Base-by-base conservation (phyloP, 2,797 vertebrate species). In the Novumbra hubbsi region DNA sequence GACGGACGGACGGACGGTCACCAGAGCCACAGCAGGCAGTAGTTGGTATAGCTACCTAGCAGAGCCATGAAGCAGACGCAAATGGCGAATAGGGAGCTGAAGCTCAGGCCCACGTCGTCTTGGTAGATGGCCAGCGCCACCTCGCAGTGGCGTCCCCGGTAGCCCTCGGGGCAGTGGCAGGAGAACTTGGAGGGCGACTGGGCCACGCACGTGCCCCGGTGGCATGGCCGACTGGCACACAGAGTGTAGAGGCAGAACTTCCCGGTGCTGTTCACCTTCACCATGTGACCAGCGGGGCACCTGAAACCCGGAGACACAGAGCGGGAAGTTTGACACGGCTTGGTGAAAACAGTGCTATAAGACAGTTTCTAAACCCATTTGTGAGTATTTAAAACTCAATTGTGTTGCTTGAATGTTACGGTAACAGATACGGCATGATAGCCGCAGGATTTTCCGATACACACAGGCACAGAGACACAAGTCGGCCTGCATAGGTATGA, bases 81-180 rank as follows among this genome's bases (percentile, higher is more conserved):
- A 91, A 96, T 96, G 84, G 95, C 95, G 14, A 96, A 96, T 57
- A 96, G 91, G 38, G 95, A 97, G 90, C 93, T 96, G 91, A 96
- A 96, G 89, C 95, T 96, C 67, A 97, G 91, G 75, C 95, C 95
- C 27, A 95, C 92, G 0, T 96, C 95, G 73, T 93, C 94, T 30
- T 92, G 89, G 84, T 96, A 96, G 82, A 95, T 85, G 0, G 95
- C 94, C 85, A 96, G 88, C 0, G 92, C 90, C 19, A 94, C 86
- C 82, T 97, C 95, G 19, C 96, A 97, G 90, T 82, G 93, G 27
- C 63, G 94, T 1, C 96, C 96, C 0, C 91, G 78, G 81, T 94
- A 96, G 50, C 96, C 95, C 11, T 94, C 92, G 0, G 94, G 93
- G 75, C 96, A 97, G 90, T 90, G 94, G 80, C 96, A 97, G 1